Base-by-base conservation (phyloP, 2,797 vertebrate species). In the Cyprinella venusta region DNA sequence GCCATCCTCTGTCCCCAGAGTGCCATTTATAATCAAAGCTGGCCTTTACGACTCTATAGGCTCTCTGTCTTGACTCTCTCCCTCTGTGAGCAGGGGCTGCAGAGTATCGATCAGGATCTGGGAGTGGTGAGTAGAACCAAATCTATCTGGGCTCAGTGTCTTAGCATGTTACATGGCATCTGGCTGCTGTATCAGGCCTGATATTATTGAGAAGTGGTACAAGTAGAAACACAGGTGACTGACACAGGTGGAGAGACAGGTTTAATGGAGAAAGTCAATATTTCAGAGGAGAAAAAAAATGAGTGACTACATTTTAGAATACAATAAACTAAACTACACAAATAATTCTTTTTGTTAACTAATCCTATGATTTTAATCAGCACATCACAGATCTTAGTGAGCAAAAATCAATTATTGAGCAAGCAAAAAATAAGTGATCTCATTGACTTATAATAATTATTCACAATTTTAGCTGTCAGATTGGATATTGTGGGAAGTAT, bases 1-100 rank as follows among this genome's bases (percentile, higher is more conserved):
- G 88, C 82, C 84, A 88, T 92, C 15, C 87, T 63, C 82, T 48
- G 88, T 86, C 90, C 87, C 89, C 83, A 84, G 89, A 88, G 91
- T 79, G 80, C 85, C 86, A 92, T 94, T 93, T 87, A 91, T 92
- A 93, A 93, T 89, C 85, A 86, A 91, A 80, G 77, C 88, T 87
- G 16, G 86, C 90, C 67, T 85, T 88, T 92, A 93, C 86, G 74
- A 91, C 91, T 93, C 91, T 89, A 92, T 93, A 92, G 93, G 91
- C 90, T 65, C 79, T 78, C 79, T 84, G 90, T 90, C 81, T 83
- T 89, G 84, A 87, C 86, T 90, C 89, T 91, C 89, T 84, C 38
- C 7, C 30, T 63, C 56, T 74, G 70, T 52, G 61, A 40, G 30
- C 5, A 61, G 40, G 56, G 30, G 21, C 4, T 33, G 48, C 36